These are phyloP conservation scores for Isichthys henryi DNA, from an alignment of 2,113 vertebrate species.

Conservation along the genomic window DNA sequence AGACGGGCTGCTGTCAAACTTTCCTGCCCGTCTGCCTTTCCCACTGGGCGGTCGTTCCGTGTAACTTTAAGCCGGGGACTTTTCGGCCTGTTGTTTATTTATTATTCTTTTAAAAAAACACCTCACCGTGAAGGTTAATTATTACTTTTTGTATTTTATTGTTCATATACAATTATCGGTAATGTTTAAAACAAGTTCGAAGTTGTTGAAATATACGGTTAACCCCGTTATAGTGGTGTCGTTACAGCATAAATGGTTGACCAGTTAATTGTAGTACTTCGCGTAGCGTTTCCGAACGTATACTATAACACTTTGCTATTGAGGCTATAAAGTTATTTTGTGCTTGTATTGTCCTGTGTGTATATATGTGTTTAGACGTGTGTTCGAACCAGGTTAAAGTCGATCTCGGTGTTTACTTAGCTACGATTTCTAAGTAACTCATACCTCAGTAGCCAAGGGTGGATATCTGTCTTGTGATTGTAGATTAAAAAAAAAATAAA, in stretches of 20 bases:
- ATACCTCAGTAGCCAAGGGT: background rate
- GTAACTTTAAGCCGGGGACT: constrained; percentile 14
- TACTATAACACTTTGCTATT: background rate
- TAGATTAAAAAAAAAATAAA: background rate
- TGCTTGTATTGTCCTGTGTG: background rate
- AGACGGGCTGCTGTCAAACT: background rate
- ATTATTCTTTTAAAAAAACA: background rate
- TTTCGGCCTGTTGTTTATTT: background rate
- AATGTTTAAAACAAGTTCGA: background rate
- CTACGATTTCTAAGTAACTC: background rate
- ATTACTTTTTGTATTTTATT: background rate
- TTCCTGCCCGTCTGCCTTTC: background rate
- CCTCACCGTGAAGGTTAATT: background rate
- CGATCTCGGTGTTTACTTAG: background rate
- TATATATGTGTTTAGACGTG: background rate
- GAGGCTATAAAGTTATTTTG: background rate
- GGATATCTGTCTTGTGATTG: background rate
- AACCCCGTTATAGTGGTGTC: background rate
- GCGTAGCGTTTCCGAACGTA: background rate
- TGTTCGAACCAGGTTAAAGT: background rate
- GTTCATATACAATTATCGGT: background rate
- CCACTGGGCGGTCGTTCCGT: background rate
- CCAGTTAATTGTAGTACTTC: background rate
- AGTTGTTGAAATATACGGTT: background rate
- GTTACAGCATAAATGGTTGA: background rate